phyloP scores from a whole-genome alignment of 2,797 vertebrate genomes.

The Acrocephalus scirpaceus region DNA sequence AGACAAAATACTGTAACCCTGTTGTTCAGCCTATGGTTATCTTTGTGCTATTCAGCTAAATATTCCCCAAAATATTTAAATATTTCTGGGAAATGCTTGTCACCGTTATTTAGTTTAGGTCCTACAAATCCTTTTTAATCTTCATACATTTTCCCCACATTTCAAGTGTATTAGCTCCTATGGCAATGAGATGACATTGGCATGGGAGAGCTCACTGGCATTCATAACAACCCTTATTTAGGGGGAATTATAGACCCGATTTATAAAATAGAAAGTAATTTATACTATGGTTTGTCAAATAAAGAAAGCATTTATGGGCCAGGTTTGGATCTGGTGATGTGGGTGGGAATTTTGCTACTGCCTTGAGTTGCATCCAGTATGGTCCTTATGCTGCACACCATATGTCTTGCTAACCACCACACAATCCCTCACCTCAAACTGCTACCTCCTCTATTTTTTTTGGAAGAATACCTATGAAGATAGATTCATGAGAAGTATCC shows the following conservation, averaged over 20 bases:
- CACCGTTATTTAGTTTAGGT: background rate
- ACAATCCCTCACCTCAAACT: slow-evolving; percentile 37
- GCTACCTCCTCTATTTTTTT: slow-evolving; percentile 3
- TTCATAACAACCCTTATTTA: background rate
- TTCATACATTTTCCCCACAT: background rate
- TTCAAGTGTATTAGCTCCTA: background rate
- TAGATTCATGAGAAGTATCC: background rate
- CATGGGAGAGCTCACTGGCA: background rate
- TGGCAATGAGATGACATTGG: background rate
- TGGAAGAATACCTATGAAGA: background rate
- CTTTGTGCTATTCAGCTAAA: background rate
- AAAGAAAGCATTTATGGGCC: slow-evolving; percentile 25
- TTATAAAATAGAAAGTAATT: background rate
- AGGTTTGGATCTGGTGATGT: background rate
- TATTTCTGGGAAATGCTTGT: background rate
- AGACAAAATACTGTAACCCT: background rate
- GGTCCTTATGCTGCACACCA: slow-evolving; percentile 45
- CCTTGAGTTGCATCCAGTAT: slow-evolving; percentile 38
- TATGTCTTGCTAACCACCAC: slow-evolving; percentile 54
- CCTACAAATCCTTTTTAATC: background rate
- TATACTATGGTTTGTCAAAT: slow-evolving; percentile 39
- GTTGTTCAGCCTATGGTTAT: background rate
- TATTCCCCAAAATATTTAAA: background rate
- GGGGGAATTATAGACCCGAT: background rate
- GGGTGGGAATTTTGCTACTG: slow-evolving; percentile 46